phyloP scores from a whole-genome alignment of 2,797 vertebrate genomes.

The Pelochelys cantorii region DNA sequence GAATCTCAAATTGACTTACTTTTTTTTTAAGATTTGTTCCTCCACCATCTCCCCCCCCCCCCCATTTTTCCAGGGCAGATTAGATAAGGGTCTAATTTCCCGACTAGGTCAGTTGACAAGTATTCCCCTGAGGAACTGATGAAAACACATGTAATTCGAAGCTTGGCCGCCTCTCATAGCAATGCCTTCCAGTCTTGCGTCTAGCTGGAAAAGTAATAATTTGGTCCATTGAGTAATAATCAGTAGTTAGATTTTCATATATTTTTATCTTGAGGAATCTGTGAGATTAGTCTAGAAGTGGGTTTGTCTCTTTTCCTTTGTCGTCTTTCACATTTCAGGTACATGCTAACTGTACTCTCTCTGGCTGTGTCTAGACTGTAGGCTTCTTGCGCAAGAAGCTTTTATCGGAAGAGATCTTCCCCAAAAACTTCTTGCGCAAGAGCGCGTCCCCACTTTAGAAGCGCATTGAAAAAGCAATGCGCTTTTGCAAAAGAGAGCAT shows the following conservation, averaged over 20 bases:
- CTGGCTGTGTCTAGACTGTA: too few species aligned
- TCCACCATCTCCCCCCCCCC: neutral
- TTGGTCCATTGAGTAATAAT: neutral
- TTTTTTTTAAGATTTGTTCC: neutral
- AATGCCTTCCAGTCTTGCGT: neutral
- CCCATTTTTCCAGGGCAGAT: fast-evolving
- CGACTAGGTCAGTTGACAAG: neutral
- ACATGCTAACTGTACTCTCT: neutral
- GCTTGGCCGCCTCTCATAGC: constrained; percentile 17
- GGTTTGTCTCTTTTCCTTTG: neutral
- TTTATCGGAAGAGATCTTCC: too few species aligned
- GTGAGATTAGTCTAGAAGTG: constrained; percentile 2
- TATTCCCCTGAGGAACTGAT: neutral
- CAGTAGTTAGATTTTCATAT: neutral
- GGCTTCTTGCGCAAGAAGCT: too few species aligned
- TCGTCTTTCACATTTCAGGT: constrained; percentile 8
- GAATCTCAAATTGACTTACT: neutral
- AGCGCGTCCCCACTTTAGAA: too few species aligned
- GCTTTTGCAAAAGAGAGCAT: too few species aligned
- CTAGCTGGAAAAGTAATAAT: constrained; percentile 3
- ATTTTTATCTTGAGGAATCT: neutral
- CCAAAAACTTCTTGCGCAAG: too few species aligned
- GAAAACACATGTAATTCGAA: constrained; percentile 2
- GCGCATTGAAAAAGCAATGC: too few species aligned
- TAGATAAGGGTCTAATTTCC: neutral